A percentile compares a stretch with the other conserved stretches of the same genome.
These are phyloP conservation scores for Drosophila sp. DNA, from an alignment of 1,140 invertebrate species.

Conservation along the genomic window DNA sequence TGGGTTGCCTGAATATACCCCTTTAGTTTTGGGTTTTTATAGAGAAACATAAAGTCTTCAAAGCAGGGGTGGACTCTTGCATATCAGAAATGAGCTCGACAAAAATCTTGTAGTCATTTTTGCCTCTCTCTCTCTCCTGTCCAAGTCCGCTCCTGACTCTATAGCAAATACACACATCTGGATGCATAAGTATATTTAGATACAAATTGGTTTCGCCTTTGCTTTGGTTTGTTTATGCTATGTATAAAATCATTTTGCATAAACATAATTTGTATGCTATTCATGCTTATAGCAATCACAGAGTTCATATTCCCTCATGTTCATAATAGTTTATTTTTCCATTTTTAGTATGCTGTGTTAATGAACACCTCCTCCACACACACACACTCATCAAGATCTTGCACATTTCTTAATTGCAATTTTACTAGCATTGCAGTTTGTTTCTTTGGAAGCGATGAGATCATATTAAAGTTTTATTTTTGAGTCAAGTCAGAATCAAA, in stretches of 20 bases:
- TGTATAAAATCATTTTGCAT: constrained; percentile 6
- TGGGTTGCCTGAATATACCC: not conserved
- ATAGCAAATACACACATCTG: not conserved
- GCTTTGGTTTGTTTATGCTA: not conserved
- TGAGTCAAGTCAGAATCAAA: constrained; percentile 7
- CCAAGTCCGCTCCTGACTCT: not conserved
- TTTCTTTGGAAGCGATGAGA: constrained; percentile 33
- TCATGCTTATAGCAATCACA: constrained; percentile 24
- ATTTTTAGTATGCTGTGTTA: constrained; percentile 1
- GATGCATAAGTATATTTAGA: constrained; percentile 2
- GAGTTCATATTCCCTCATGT: not conserved
- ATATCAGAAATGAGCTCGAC: too few relatives aligned
- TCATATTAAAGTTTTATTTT: constrained; percentile 43
- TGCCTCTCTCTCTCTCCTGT: not conserved
- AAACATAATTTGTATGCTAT: constrained; percentile 3
- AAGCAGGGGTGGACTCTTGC: not conserved
- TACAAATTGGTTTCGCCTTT: not conserved
- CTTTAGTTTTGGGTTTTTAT: not conserved
- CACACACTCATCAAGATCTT: not conserved
- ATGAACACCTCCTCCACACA: constrained; percentile 12
- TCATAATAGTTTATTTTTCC: constrained; percentile 30
- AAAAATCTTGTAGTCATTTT: too few relatives aligned
- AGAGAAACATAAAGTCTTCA: not conserved
- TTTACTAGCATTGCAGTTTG: constrained; percentile 3
- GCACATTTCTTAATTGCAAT: constrained; percentile 10